phyloP scores from a whole-genome alignment of 1,140 invertebrate genomes.

The Orchestia grillus region DNA sequence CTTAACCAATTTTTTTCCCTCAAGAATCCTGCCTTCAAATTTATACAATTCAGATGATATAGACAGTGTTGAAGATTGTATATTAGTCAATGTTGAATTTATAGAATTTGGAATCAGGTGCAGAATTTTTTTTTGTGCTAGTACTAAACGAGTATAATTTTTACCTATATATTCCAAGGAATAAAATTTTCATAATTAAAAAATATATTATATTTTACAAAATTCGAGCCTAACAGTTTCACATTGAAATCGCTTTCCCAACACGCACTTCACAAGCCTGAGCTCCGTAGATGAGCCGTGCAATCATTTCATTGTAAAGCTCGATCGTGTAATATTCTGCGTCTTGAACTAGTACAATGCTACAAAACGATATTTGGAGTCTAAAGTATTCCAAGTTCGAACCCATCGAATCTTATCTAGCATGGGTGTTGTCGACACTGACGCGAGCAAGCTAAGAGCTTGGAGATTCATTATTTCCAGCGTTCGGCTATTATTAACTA shows the following conservation, averaged over 20 bases:
- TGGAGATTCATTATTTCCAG: background rate
- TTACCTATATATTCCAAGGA: background rate
- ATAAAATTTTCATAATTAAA: background rate
- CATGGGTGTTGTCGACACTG: background rate
- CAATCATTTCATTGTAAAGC: background rate
- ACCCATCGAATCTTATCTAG: background rate
- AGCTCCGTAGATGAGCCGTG: background rate
- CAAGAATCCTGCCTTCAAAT: background rate
- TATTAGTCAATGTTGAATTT: background rate
- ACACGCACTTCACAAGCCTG: background rate
- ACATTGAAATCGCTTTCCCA: background rate
- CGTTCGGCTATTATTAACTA: background rate
- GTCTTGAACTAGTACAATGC: background rate
- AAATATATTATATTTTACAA: background rate
- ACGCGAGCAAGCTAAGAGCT: background rate
- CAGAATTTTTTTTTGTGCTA: background rate
- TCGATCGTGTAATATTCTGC: background rate
- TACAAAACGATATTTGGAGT: background rate
- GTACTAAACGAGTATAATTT: background rate
- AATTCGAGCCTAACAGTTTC: background rate
- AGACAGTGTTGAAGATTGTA: background rate
- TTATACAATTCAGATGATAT: background rate
- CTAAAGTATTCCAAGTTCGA: background rate
- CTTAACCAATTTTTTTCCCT: background rate
- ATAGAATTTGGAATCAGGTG: background rate